Evolutionary conservation across 2,113 vertebrate species (phyloP).

Genomic region (Mesocricetus auratus): DNA sequence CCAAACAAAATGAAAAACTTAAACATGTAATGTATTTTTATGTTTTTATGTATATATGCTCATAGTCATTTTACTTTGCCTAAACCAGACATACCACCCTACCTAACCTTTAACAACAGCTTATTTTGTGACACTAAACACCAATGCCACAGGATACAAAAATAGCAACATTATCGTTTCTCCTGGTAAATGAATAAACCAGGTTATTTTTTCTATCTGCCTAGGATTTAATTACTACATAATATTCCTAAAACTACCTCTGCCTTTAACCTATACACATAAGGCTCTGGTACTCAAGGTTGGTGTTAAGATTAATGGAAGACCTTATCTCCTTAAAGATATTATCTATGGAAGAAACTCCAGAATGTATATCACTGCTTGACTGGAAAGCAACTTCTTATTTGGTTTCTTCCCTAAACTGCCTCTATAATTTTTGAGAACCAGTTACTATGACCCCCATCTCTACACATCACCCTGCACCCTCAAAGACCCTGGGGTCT

Average conservation of each 20-base stretch:
- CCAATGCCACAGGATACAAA: background rate
- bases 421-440: background rate
- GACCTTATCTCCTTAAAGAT: background rate
- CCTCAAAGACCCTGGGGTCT: too few species aligned
- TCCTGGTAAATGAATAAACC: background rate
- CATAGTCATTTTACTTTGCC: background rate
- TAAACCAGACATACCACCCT: background rate
- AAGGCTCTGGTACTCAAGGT: background rate
- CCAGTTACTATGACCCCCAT: too few species aligned
- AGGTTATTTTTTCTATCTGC: background rate
- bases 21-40: background rate
- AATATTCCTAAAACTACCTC: background rate
- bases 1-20: background rate
- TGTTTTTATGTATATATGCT: background rate
- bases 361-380: background rate
- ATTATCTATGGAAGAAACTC: background rate
- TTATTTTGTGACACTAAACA: background rate
- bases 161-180: background rate
- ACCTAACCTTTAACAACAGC: background rate
- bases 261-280: background rate
- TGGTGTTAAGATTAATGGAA: background rate
- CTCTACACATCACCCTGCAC: too few species aligned
- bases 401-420: background rate
- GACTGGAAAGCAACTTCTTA: background rate
- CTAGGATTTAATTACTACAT: background rate